Evolutionary conservation across 92 coral and sea anemone species (phyloP), one percentile per base, ranked within the genome.

Genomic region (Epizoanthus illoricatus): DNA sequence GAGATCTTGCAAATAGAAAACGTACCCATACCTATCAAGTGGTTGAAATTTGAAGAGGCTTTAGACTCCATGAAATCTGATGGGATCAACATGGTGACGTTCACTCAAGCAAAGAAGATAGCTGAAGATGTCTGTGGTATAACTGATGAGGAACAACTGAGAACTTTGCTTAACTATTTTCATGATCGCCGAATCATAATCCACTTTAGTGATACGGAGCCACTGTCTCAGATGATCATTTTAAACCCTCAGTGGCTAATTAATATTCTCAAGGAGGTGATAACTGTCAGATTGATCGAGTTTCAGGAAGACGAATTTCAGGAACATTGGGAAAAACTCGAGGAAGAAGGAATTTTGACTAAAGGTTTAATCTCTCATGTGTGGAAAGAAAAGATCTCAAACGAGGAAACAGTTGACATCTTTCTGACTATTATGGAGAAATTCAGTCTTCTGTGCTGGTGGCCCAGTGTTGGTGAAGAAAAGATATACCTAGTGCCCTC

Each of bases 1-100:
- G 28, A 56, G 23, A 64, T 85, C 61, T 71, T 88, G 4, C 73
- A 85, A 7, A 39, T 8, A 0, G 68, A 63, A 63, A 5, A 21
- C 9, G 68, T 12, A 63, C 12, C 20, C 18, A 15, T 63, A 20
- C 68, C 68, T 63, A 12, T 28, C 33, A 28, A 28, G 33, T 28
- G 33, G 33, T 28, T 28, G 33, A 28, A 28, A 28, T 28, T 28
- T 63, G 68, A 63, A 63, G 39, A 39, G 20, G 7, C 39, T 7
- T 20, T 63, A 7, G 13, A 20, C 12, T 8, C 20, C 33, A 3
- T 19, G 24, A 63, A 15, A 18, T 28, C 20, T 7, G 5, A 3
- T 6, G 33, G 33, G 33, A 28, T 28, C 33, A 28, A 28, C 33
- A 28, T 28, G 33, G 33, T 28, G 33, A 28, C 33, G 33, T 28